Percentiles rank a stretch among this genome's conserved stretches.
Conservation (phyloP, 2,113 vertebrate species). For the Condylura cristata region DNA sequence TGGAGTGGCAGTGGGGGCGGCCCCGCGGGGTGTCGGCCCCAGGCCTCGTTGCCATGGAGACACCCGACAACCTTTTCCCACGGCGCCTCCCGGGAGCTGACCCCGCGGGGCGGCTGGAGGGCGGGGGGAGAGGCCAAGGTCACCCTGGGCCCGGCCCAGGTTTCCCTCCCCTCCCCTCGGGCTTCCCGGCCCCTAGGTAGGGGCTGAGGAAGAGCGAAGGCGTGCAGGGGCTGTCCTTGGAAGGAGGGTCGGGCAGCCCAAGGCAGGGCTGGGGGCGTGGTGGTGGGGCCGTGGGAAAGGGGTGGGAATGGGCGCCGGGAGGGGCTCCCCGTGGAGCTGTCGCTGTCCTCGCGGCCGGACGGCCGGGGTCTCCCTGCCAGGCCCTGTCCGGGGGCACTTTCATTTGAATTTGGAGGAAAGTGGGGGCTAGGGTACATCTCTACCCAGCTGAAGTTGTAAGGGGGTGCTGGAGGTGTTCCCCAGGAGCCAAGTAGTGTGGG, state of each 20-base stretch:
- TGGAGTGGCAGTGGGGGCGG: background rate
- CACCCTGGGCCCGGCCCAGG: conserved; percentile 25
- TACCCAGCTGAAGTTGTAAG: background rate
- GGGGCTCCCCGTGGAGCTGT: too few species aligned
- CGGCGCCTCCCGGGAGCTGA: background rate
- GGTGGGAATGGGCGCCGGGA: background rate
- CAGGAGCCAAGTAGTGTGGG: background rate
- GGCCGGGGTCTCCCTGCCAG: background rate
- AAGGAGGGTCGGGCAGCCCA: background rate
- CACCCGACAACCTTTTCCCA: conserved; percentile 47
- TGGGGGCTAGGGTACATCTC: background rate
- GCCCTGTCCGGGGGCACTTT: background rate
- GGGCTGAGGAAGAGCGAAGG: background rate
- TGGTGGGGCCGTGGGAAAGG: background rate
- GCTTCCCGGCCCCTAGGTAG: background rate
- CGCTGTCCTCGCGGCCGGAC: accelerated
- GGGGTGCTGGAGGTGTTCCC: background rate
- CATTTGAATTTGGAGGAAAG: background rate
- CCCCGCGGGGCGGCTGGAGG: background rate
- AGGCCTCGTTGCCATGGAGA: conserved; percentile 73
- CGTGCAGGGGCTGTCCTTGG: background rate
- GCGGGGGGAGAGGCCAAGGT: conserved; percentile 70
- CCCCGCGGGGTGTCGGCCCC: conserved; percentile 21
- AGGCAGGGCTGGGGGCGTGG: background rate
- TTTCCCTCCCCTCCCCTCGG: background rate